These are phyloP conservation scores for Apotomis betuletana DNA, from an alignment of 2,888 invertebrate genomes.

Conservation along the genomic window DNA sequence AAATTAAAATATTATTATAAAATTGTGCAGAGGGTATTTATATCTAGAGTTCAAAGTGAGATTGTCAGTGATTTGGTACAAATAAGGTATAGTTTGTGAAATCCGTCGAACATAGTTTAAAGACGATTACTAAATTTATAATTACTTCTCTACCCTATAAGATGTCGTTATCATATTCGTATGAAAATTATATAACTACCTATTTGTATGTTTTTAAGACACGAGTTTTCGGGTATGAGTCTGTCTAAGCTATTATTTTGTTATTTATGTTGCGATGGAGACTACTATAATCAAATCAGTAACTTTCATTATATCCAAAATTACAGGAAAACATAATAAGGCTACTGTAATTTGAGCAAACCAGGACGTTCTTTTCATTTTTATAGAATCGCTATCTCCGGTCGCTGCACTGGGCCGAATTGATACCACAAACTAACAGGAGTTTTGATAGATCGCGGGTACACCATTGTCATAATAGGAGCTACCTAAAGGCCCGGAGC, in stretches of 20 bases:
- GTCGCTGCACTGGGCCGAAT: no score
- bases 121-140: slow-evolving; percentile 40
- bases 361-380: background rate
- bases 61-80: slow-evolving; percentile 28
- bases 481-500: no score
- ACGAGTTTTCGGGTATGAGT: slow-evolving; percentile 25
- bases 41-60: slow-evolving; percentile 38
- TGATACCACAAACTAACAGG: no score
- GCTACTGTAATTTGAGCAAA: background rate
- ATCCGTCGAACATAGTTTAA: slow-evolving; percentile 28
- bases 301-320: background rate
- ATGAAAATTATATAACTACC: slow-evolving; percentile 33
- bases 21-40: slow-evolving; percentile 38
- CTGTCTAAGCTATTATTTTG: slow-evolving; percentile 33
- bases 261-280: slow-evolving; percentile 24
- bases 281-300: slow-evolving; percentile 7
- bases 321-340: background rate
- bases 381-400: no score
- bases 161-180: slow-evolving; percentile 27
- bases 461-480: no score
- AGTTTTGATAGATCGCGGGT: no score
- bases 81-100: slow-evolving; percentile 31
- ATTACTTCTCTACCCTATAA: slow-evolving; percentile 37
- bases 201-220: slow-evolving; percentile 39
- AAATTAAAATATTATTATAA: slow-evolving; percentile 39